Evolutionary conservation across 2,113 vertebrate genomes (phyloP).

Genomic region (Hypanus sabinus): DNA sequence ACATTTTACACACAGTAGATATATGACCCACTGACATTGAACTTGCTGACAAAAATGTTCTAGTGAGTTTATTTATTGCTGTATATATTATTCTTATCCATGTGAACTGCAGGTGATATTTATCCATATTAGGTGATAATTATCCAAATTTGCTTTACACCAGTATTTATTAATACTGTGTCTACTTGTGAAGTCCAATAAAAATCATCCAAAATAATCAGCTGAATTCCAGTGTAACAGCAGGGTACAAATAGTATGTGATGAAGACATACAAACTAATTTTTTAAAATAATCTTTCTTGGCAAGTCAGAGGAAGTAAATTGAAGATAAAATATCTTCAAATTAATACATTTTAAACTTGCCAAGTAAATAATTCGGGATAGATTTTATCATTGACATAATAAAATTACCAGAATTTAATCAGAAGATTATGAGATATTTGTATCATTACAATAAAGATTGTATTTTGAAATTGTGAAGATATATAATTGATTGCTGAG

Average conservation of each 20-base stretch:
- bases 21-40: not conserved
- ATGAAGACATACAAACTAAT: not conserved
- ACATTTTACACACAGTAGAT: not conserved
- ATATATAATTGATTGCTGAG: not conserved
- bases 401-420: not conserved
- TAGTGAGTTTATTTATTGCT: not conserved
- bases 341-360: not conserved
- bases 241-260: not conserved
- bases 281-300: slow-evolving; percentile 9
- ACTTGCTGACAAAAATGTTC: not conserved
- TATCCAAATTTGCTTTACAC: not conserved
- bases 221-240: not conserved
- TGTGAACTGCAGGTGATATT: not conserved
- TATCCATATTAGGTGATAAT: not conserved
- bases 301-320: not conserved
- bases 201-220: not conserved
- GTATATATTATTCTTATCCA: not conserved
- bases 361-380: not conserved
- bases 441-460: not conserved
- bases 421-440: not conserved
- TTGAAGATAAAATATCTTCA: not conserved
- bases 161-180: not conserved
- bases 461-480: not conserved
- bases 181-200: not conserved
- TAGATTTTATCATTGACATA: not conserved